Conservation (phyloP, 2,888 invertebrate genomes). For the Nomada hirtipes region DNA sequence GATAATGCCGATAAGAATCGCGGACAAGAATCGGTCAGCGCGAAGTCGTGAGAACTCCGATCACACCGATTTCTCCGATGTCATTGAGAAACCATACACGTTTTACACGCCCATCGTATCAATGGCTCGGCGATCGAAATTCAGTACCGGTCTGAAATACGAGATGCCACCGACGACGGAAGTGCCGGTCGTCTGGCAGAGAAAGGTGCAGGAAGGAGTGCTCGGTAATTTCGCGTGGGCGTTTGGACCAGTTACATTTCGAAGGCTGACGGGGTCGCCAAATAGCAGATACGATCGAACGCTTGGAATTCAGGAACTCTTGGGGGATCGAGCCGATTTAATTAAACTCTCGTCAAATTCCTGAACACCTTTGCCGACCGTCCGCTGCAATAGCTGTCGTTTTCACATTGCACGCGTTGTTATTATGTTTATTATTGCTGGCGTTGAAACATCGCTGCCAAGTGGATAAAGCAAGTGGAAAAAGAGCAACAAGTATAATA, state of each 20-base stretch:
- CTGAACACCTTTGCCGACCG: conserved; percentile 3
- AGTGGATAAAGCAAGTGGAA: too few species aligned
- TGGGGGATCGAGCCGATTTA: conserved; percentile 29
- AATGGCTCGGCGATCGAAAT: conserved; percentile 60
- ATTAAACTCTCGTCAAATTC: conserved; percentile 49
- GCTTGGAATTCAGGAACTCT: conserved; percentile 29
- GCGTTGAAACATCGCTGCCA: too few species aligned
- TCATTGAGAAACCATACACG: conserved; percentile 67
- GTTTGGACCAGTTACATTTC: conserved; percentile 36
- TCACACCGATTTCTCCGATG: conserved; percentile 60
- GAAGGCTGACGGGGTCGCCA: conserved; percentile 36
- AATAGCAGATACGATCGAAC: conserved; percentile 35
- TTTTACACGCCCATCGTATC: conserved; percentile 62
- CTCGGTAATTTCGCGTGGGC: conserved; percentile 54
- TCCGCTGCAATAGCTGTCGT: conserved; percentile 3
- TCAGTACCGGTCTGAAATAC: conserved; percentile 61
- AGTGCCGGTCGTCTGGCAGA: conserved; percentile 34
- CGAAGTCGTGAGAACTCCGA: conserved; percentile 65
- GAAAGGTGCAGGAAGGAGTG: conserved; percentile 27
- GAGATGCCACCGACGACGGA: conserved; percentile 61
- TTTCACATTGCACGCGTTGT: background rate
- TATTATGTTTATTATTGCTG: too few species aligned
- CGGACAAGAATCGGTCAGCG: conserved; percentile 53
- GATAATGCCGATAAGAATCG: conserved; percentile 44
- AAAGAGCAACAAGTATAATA: too few species aligned